Evolutionary conservation across 2,113 vertebrate genomes (phyloP), one percentile per base, ranked within the genome.

Genomic region (Gasterosteus nipponicus): DNA sequence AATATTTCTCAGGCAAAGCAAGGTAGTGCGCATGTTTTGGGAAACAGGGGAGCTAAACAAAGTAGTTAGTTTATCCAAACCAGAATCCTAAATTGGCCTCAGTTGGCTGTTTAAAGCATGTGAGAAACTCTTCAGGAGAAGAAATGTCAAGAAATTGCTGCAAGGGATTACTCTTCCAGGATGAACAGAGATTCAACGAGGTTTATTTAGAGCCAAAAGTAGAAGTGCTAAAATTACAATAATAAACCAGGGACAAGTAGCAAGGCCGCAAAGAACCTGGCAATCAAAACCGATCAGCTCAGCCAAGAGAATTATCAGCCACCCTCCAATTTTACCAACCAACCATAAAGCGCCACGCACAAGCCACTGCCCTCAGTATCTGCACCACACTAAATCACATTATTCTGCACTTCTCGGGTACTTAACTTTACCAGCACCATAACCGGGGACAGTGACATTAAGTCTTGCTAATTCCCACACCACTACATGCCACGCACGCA

Each of bases 361-460:
- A 72, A 70, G 65, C 31, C 0, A 10, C 69, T 85, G 75, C 80
- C 77, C 80, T 81, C 69, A 39, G 63, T 73, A 38, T 66, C 60
- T 35, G 51, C 69, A 63, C 54, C 26, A 65, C 70, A 71, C 73
- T 77, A 77, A 89, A 83, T 87, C 80, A 80, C 73, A 41, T 89
- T 84, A 86, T 85, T 84, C 73, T 68, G 57, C 60, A 38, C 76
- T 39, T 76, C 59, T 38, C 31, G 70, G 61, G 67, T 68, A 69
- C 81, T 87, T 42, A 84, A 64, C 74, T 87, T 77, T 80, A 73
- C 79, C 70, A 58, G 69, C 0, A 65, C 70, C 67, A 85, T 65
- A 86, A 79, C 70, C 35, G 7, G 66, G 79, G 81, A 89, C 85
- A 73, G 77, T 80, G 85, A 91, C 87, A 89, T 87, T 83, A 89